Evolutionary conservation across 2,113 vertebrate genomes (phyloP), one percentile per base, ranked within the genome.

Genomic region (Oreocharis arfaki): DNA sequence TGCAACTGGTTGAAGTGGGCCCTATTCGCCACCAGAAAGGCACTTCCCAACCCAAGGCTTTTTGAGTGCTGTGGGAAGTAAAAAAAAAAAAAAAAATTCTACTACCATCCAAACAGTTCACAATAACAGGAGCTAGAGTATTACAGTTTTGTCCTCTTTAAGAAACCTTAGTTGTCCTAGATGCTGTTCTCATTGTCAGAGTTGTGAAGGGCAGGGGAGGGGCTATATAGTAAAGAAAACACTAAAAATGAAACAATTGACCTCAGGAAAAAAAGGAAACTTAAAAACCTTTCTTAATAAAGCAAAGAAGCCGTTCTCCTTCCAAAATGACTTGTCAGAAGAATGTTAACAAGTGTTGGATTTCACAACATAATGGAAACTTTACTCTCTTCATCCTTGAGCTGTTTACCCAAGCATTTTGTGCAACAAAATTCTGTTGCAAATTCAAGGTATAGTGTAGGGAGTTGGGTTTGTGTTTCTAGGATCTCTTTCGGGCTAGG

Each of bases 61-160:
- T 85, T 13, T 56, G 35, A 91, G 44, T 37, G 47, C 75, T 52
- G 27, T 1, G 6, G 94, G 88, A 96, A 95, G 64, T 74, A 8
- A 61, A 73, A 86, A 85, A 76, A 87, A 42, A 44, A 63, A 28
- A 42, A 44, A 57, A 28, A 44, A 3, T 53, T 57, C 20, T 0
- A 8, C 77, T 85, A 7, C 44, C 6, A 1, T 90, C 46, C 47
- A 70, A 95, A 94, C 95, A 95, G 90, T 86, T 91, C 91, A 93
- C 89, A 91, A 80, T 94, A 81, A 56, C 76, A 78, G 85, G 73
- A 94, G 69, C 83, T 89, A n/a, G 37, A 60, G 22, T 65, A 93
- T 70, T 79, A 39, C n/a, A 57, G 57, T 57, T 88, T 93, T 87
- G 84, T 76, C 42, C 67, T 84, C 68, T 86, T 53, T 28, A 33